Percentiles rank a stretch among this genome's conserved stretches.
phyloP scores from a whole-genome alignment of 2,888 invertebrate genomes.

The Hirtodrosophila alboralis region DNA sequence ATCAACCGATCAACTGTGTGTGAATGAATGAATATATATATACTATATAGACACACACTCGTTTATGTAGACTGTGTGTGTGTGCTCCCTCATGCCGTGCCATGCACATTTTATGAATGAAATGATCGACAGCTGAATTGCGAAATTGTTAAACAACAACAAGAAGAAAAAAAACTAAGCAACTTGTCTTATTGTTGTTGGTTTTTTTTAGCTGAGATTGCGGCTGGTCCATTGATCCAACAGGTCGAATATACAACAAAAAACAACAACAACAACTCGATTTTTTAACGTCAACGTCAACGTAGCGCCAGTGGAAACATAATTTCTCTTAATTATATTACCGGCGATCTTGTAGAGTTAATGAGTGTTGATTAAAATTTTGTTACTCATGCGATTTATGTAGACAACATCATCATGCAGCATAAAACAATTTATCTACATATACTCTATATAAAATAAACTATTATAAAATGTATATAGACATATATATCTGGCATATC shows the following conservation, averaged over 20 bases:
- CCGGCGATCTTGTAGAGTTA: conserved; percentile 71
- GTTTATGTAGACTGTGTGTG: conserved; percentile 20
- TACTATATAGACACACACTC: no score
- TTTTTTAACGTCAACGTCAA: conserved; percentile 34
- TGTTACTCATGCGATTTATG: conserved; percentile 64
- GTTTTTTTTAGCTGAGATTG: conserved; percentile 4
- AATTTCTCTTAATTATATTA: conserved; percentile 81
- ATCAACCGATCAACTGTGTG: conserved; percentile 59
- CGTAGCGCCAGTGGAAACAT: conserved; percentile 78
- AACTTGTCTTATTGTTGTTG: conserved; percentile 18
- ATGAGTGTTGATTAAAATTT: conserved; percentile 78
- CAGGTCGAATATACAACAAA: conserved; percentile 65
- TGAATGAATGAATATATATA: conserved; percentile 59
- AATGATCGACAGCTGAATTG: conserved; percentile 83
- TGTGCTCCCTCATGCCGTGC: conserved; percentile 48
- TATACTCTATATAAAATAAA: conserved; percentile 22
- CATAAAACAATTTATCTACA: conserved; percentile 10
- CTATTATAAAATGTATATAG: conserved; percentile 12
- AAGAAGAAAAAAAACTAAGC: conserved; percentile 42
- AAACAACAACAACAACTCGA: conserved; percentile 1
- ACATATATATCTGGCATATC: conserved; percentile 65
- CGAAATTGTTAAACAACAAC: conserved; percentile 72
- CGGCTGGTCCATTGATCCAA: conserved; percentile 68
- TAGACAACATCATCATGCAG: conserved; percentile 11
- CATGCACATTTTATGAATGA: conserved; percentile 79